phyloP scores from a whole-genome alignment of 2,797 vertebrate genomes.

The Chaunax sp. region DNA sequence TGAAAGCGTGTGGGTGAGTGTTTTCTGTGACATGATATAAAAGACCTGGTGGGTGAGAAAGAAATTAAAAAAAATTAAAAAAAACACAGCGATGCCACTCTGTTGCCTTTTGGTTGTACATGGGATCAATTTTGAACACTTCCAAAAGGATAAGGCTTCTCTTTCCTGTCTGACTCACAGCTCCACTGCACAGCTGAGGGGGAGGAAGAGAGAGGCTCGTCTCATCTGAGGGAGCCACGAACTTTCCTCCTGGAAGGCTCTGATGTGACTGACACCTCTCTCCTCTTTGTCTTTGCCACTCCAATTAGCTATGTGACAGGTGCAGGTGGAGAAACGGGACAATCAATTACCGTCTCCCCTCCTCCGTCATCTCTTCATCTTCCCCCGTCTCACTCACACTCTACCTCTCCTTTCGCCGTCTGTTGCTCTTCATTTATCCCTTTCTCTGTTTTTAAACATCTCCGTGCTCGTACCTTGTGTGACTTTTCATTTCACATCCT shows the following conservation, averaged over 20 bases:
- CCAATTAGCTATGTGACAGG: conserved; percentile 79
- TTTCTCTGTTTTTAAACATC: conserved; percentile 6
- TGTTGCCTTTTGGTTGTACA: conserved; percentile 5
- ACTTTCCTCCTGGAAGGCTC: conserved; percentile 55
- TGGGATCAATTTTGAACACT: not conserved
- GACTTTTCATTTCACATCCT: conserved; percentile 26
- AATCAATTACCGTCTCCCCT: conserved; percentile 68
- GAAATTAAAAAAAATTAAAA: not conserved
- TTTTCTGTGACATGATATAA: conserved; percentile 20
- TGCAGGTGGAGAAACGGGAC: conserved; percentile 63
- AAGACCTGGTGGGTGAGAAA: conserved; percentile 8
- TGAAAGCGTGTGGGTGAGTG: conserved; percentile 33
- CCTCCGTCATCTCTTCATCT: conserved; percentile 39
- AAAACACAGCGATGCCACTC: not conserved
- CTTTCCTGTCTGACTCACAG: conserved; percentile 21
- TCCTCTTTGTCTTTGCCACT: conserved; percentile 62
- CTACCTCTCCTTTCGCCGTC: conserved; percentile 17
- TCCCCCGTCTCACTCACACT: conserved; percentile 39
- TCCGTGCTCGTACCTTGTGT: conserved; percentile 32
- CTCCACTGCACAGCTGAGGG: conserved; percentile 25
- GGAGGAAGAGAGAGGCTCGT: conserved; percentile 14
- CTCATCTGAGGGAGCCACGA: conserved; percentile 36
- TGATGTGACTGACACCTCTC: conserved; percentile 70
- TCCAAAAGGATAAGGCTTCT: conserved; percentile 6
- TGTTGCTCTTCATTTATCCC: conserved; percentile 40